A percentile compares a stretch with the other conserved stretches of the same genome.
Conservation (phyloP, 2,113 vertebrate genomes). For the Bos taurus region ARS-UCD2.0 NC_037342.1:84305501-84306000, state of each 20-base stretch:
- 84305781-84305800: not conserved
- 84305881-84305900: too few relatives aligned
- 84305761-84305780: not conserved
- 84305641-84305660: not conserved
- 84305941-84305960: not conserved
- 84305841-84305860: not conserved
- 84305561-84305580: too few relatives aligned
- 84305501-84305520: not conserved
- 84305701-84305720: not conserved
- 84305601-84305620: too few relatives aligned
- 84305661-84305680: too few relatives aligned
- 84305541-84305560: too few relatives aligned
- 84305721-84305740: not conserved
- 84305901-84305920: not conserved
- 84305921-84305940: not conserved
- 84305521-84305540: too few relatives aligned
- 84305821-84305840: not conserved
- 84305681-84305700: not conserved
- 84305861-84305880: not conserved
- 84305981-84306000: not conserved
- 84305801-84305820: not conserved
- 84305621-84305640: too few relatives aligned
- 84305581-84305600: too few relatives aligned
- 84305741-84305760: not conserved
- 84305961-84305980: not conserved